phyloP scores from a whole-genome alignment of 2,888 invertebrate species.

The Sphaeridia pumilis region DNA sequence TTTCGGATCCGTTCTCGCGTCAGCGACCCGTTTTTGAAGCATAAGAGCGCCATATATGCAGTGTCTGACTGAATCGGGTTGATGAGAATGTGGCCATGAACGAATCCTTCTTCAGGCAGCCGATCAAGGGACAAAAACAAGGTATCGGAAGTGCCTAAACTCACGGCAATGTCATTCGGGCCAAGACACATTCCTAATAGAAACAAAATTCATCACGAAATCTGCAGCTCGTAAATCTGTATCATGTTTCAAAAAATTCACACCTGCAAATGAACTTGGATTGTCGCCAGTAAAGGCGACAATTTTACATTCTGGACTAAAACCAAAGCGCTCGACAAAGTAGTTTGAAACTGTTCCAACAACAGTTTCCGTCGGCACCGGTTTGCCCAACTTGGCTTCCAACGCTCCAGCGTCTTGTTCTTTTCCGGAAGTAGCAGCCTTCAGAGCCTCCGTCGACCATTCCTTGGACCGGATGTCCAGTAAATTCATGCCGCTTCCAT shows the following conservation, averaged over 20 bases:
- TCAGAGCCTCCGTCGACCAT: conserved; percentile 64
- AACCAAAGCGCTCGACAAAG: conserved; percentile 75
- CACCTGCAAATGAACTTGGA: conserved; percentile 72
- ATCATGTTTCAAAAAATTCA: no score
- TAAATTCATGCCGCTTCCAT: conserved; percentile 94
- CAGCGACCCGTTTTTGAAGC: conserved; percentile 86
- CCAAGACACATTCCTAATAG: conserved; percentile 60
- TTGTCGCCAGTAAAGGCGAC: conserved; percentile 93
- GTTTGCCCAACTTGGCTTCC: conserved; percentile 57
- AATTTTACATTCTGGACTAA: conserved; percentile 64
- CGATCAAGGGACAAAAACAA: conserved; percentile 59
- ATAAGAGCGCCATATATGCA: conserved; percentile 78
- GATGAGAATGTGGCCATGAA: conserved; percentile 74
- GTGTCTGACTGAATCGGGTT: conserved; percentile 62
- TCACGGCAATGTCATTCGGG: conserved; percentile 71
- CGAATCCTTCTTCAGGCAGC: conserved; percentile 51
- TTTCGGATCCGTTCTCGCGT: conserved; percentile 76
- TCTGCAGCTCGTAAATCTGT: no score
- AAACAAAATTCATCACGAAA: conserved; percentile 5
- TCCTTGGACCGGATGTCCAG: conserved; percentile 63
- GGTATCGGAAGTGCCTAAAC: conserved; percentile 89
- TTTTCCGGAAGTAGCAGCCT: conserved; percentile 44
- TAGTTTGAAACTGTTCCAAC: conserved; percentile 65
- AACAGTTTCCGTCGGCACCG: conserved; percentile 57
- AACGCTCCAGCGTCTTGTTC: conserved; percentile 54